These are phyloP conservation scores for Troilus luridus DNA, from an alignment of 2,888 invertebrate species.

Conservation along the genomic window DNA sequence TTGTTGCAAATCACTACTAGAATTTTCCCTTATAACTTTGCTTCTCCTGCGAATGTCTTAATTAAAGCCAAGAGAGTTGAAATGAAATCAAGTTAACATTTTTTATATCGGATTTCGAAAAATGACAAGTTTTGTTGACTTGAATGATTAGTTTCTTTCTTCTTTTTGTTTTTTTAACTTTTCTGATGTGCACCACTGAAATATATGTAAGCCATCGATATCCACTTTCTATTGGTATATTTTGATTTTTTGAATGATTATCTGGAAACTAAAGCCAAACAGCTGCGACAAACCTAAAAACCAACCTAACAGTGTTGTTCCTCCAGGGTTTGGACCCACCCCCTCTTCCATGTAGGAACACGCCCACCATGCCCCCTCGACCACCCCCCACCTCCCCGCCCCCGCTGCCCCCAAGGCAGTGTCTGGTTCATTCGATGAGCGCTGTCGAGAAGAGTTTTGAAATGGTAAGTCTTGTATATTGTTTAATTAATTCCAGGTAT, in stretches of 20 bases:
- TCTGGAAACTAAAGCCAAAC: constrained; percentile 38
- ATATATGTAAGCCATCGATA: neutral
- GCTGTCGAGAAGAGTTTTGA: constrained; percentile 52
- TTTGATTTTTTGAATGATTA: neutral
- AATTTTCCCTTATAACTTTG: neutral
- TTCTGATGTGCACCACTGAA: neutral
- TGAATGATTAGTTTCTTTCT: too few relatives aligned
- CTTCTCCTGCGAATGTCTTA: neutral
- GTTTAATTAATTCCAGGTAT: neutral
- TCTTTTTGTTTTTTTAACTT: neutral
- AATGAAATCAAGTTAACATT: neutral
- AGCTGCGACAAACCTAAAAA: too few relatives aligned
- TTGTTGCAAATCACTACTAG: neutral
- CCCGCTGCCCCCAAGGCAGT: constrained; percentile 67
- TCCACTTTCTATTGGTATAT: neutral
- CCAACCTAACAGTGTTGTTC: constrained; percentile 20
- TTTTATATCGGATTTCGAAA: neutral
- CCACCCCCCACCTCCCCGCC: constrained; percentile 64
- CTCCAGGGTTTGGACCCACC: constrained; percentile 62
- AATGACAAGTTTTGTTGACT: neutral
- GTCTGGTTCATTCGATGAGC: constrained; percentile 64
- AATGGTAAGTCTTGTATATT: constrained; percentile 28
- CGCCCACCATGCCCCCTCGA: constrained; percentile 60
- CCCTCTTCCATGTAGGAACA: constrained; percentile 63
- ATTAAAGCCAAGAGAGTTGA: neutral